A percentile compares a stretch with the other conserved stretches of the same genome.
Evolutionary conservation across 2,797 vertebrate species (phyloP).

Genomic region (Phyllotis vaccarum): DNA sequence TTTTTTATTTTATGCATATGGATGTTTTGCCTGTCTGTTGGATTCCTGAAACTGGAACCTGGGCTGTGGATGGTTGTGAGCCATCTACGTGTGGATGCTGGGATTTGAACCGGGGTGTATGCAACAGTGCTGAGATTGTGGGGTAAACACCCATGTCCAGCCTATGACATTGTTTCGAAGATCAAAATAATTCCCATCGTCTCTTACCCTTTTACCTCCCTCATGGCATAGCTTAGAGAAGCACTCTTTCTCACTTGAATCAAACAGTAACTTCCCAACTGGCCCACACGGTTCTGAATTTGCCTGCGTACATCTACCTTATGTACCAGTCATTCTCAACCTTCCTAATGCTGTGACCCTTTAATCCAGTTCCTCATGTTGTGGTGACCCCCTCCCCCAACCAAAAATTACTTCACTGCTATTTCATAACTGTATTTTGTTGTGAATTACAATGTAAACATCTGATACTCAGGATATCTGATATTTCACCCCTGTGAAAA

Average conservation of each 20-base stretch:
- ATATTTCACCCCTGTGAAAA: neutral
- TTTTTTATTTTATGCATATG: neutral
- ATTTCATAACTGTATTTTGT: neutral
- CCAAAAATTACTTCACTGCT: neutral
- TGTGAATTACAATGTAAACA: neutral
- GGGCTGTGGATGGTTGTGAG: neutral
- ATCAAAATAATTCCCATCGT: neutral
- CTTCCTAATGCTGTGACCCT: neutral
- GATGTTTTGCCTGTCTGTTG: neutral
- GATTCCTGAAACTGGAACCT: neutral
- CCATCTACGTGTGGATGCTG: neutral
- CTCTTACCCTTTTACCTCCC: neutral
- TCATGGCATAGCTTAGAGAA: slow-evolving; percentile 1
- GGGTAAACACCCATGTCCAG: neutral
- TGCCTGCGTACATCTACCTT: neutral
- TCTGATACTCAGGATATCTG: neutral
- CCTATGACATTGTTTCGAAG: neutral
- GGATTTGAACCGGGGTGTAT: neutral
- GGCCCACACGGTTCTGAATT: neutral
- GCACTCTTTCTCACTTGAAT: neutral
- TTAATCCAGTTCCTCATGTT: neutral
- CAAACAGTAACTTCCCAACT: neutral
- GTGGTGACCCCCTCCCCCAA: neutral
- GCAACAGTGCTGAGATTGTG: neutral
- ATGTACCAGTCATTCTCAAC: neutral